Conservation (phyloP, 2,797 vertebrate species). For the Limnodromus scolopaceus region DNA sequence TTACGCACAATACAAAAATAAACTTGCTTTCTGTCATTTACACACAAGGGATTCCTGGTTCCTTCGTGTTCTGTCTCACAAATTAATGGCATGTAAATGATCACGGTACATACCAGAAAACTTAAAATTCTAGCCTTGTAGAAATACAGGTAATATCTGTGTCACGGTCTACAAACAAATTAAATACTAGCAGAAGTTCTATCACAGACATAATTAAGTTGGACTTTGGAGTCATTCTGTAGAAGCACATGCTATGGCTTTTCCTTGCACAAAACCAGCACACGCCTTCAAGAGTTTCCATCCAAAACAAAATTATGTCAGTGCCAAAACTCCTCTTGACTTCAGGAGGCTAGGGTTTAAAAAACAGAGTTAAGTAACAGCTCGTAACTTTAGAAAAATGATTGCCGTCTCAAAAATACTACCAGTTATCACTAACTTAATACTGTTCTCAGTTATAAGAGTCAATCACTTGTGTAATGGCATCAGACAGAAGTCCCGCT, state of each 20-base stretch:
- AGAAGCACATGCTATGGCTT: not conserved
- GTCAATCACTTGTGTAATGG: accelerated
- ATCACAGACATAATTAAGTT: not conserved
- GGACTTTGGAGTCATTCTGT: not conserved
- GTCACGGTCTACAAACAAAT: not conserved
- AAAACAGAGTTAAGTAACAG: not conserved
- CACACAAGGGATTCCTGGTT: not conserved
- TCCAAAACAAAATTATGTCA: not conserved
- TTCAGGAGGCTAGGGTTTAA: not conserved
- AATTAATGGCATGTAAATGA: not conserved
- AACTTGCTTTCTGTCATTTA: not conserved
- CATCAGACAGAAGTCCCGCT: not conserved
- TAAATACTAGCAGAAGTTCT: not conserved
- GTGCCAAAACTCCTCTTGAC: not conserved
- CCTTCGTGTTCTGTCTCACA: not conserved
- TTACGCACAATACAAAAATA: not conserved
- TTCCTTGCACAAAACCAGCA: not conserved
- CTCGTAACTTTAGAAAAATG: not conserved
- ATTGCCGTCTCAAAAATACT: not conserved
- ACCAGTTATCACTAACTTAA: not conserved
- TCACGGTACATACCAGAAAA: not conserved
- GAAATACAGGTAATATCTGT: not conserved
- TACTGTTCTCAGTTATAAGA: not conserved
- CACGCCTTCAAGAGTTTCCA: not conserved
- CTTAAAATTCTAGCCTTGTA: not conserved